phyloP scores from a whole-genome alignment of 2,113 vertebrate species.

The Sporophila hypoxantha region DNA sequence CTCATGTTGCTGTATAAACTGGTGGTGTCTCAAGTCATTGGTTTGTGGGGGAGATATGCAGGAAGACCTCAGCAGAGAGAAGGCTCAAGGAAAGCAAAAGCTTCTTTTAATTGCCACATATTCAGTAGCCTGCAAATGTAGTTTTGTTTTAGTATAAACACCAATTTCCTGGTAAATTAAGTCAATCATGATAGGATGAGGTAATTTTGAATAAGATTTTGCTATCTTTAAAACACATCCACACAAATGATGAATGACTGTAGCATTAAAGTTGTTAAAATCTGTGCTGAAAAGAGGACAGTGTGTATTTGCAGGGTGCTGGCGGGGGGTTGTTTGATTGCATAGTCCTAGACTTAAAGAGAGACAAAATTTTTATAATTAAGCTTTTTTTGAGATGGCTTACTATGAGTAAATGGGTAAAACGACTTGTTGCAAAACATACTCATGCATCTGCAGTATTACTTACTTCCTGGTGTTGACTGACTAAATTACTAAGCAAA shows the following conservation, averaged over 20 bases:
- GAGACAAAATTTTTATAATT: neutral
- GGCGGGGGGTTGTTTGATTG: neutral
- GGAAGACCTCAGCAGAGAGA: neutral
- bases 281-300: neutral
- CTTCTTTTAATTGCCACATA: neutral
- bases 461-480: neutral
- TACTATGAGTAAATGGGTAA: neutral
- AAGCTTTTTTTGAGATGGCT: neutral
- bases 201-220: neutral
- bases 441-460: neutral
- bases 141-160: neutral
- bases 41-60: neutral
- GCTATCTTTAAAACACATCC: neutral
- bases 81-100: neutral
- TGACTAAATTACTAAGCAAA: neutral
- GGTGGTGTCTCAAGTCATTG: neutral
- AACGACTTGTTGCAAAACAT: neutral
- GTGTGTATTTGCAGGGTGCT: neutral
- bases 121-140: neutral
- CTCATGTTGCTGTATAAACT: neutral
- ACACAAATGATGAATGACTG: neutral
- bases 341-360: neutral
- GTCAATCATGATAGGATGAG: neutral
- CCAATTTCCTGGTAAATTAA: neutral
- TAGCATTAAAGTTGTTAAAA: neutral